These are phyloP conservation scores for Cavia aperea DNA, from an alignment of 2,113 vertebrate genomes.

Conservation along the genomic window DNA sequence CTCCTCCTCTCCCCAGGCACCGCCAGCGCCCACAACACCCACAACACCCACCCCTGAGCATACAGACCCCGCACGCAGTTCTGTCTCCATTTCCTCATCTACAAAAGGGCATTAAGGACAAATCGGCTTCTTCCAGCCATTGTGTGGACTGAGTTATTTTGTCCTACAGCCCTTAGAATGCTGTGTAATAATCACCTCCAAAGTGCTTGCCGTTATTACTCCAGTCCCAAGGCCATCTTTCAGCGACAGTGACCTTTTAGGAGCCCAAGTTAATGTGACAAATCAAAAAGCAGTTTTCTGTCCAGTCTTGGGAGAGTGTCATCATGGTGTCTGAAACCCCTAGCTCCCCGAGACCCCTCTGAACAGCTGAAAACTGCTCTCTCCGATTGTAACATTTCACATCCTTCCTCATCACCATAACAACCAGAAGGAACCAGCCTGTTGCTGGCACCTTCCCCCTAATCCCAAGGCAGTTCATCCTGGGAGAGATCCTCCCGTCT, in stretches of 20 bases:
- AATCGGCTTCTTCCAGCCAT: neutral
- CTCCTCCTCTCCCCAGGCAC: neutral
- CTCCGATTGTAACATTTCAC: neutral
- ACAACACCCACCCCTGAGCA: neutral
- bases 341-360: neutral
- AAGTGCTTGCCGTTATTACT: neutral
- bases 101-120: neutral
- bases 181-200: neutral
- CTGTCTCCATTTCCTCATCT: neutral
- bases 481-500: neutral
- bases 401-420: neutral
- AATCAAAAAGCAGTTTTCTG: conserved; percentile 7
- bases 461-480: neutral
- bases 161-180: neutral
- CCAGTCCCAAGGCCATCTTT: neutral
- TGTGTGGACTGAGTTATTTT: neutral
- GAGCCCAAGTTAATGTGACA: neutral
- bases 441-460: neutral
- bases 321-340: neutral
- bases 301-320: neutral
- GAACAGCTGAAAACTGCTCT: conserved; percentile 3
- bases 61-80: neutral
- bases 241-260: neutral
- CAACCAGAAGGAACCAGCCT: neutral
- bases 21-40: neutral